Evolutionary conservation across 2,888 invertebrate genomes (phyloP).

Genomic region (Diogma glabrata): DNA sequence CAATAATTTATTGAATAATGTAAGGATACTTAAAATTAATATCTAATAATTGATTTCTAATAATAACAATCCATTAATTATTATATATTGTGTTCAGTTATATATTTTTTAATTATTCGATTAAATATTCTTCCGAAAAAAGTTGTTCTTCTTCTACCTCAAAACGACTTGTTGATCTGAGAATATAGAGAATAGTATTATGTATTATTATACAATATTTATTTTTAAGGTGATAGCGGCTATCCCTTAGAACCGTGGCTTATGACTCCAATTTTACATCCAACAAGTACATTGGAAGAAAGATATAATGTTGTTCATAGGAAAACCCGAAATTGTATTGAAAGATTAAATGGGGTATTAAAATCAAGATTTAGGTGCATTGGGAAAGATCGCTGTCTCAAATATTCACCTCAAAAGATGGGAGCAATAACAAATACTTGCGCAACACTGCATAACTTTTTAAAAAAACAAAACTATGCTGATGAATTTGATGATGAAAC

Average conservation of each 20-base stretch:
- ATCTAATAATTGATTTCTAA: no score
- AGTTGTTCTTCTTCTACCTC: no score
- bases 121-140: no score
- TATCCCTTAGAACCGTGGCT: background rate
- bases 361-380: background rate
- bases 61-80: no score
- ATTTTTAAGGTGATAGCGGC: background rate
- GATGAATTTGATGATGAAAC: background rate
- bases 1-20: no score
- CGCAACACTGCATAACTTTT: background rate
- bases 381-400: conserved; percentile 2
- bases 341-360: background rate
- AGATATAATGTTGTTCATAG: background rate
- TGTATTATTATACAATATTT: no score
- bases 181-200: no score
- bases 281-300: background rate
- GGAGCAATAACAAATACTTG: background rate
- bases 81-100: no score
- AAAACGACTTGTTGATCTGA: no score
- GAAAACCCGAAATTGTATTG: background rate
- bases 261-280: background rate
- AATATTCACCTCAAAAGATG: background rate
- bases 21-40: no score
- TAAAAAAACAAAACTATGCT: background rate
- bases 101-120: no score